Evolutionary conservation across 2,113 vertebrate genomes (phyloP).

Genomic region (Varanus salvator): DNA sequence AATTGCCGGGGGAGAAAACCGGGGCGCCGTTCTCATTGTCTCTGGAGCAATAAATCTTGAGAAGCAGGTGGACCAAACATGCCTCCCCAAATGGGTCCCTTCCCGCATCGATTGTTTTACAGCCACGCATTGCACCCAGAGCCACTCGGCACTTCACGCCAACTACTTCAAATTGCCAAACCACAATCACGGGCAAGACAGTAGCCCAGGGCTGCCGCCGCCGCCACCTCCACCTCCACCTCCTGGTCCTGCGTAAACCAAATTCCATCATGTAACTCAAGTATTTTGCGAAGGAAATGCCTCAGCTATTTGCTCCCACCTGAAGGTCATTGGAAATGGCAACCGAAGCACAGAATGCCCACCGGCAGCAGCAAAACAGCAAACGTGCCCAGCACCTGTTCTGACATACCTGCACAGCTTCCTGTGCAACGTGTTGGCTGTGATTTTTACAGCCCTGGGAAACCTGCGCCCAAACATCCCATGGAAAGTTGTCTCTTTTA

Average conservation of each 20-base stretch:
- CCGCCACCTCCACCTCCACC: too few relatives aligned
- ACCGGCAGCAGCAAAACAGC: background rate
- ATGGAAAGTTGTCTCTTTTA: background rate
- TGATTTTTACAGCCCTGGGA: background rate
- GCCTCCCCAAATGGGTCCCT: background rate
- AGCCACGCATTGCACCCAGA: background rate
- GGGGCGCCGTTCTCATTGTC: rapidly evolving
- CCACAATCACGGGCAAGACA: background rate
- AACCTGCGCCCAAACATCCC: background rate
- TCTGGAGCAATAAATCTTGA: slow-evolving; percentile 29
- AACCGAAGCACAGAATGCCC: background rate
- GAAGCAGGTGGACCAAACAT: background rate
- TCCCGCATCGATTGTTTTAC: background rate
- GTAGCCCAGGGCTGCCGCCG: background rate
- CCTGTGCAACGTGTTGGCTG: background rate
- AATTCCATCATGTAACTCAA: background rate
- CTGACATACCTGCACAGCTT: background rate
- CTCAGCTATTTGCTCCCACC: background rate
- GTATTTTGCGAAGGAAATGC: background rate
- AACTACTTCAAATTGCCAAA: background rate
- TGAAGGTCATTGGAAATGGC: background rate
- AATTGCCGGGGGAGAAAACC: background rate
- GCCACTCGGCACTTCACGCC: background rate
- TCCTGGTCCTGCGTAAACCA: background rate
- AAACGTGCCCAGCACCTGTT: background rate